Percentiles rank a stretch among this genome's conserved stretches.
Conservation (phyloP, 2,888 invertebrate species). For the Chloromyia formosa region DNA sequence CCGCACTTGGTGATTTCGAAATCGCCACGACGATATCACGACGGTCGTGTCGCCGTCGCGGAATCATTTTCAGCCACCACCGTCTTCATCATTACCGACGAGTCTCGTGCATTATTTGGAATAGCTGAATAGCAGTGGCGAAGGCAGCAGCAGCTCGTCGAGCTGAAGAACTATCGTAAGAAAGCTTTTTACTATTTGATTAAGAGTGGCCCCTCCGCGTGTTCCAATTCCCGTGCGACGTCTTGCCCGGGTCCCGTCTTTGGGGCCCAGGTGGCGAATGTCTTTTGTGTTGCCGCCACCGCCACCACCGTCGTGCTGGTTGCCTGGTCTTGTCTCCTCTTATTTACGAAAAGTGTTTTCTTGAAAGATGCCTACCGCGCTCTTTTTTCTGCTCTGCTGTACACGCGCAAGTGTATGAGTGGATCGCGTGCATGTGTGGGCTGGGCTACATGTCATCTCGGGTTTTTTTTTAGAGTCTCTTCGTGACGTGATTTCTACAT, state of each 20-base stretch:
- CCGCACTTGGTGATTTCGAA: constrained; percentile 28
- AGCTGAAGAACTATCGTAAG: constrained; percentile 32
- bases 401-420: too few relatives aligned
- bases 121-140: constrained; percentile 30
- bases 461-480: too few relatives aligned
- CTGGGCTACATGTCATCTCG: too few relatives aligned
- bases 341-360: constrained; percentile 14
- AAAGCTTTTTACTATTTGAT: constrained; percentile 25
- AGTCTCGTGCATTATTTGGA: constrained; percentile 7
- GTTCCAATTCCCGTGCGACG: neutral
- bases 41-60: neutral
- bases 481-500: too few relatives aligned
- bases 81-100: too few relatives aligned
- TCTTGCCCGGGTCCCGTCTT: neutral
- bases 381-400: too few relatives aligned
- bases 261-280: neutral
- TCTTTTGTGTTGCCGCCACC: constrained; percentile 16
- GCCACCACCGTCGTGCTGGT: neutral
- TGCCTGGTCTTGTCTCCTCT: neutral
- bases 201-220: constrained; percentile 7
- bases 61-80: neutral
- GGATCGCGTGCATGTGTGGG: too few relatives aligned
- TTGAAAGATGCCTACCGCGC: neutral
- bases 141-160: neutral
- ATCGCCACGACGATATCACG: constrained; percentile 12